Evolutionary conservation across 1,140 invertebrate genomes (phyloP), one percentile per base, ranked within the genome.

Genomic region (Megalopta genalis): DNA sequence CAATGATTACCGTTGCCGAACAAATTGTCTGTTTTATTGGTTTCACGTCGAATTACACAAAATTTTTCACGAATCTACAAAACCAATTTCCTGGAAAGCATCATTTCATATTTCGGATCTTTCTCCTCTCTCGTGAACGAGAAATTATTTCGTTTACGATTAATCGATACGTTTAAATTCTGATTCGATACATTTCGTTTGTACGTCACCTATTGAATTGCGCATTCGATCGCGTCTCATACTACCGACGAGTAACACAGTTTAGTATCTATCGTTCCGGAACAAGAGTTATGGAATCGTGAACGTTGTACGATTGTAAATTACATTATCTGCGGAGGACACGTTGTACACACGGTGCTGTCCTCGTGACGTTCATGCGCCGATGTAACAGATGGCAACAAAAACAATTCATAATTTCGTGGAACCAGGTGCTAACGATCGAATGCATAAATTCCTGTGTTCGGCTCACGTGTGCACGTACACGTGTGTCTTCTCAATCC

Each of bases 371-470:
- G 71, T 52, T 32, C 60, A 60, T 4, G 60, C 39, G 71, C 42
- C 39, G 52, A 74, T 39, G 71, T 72, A 63, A 74, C 60, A 65
- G 71, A 74, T 65, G 60, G 60, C 37, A 65, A 74, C 71, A 74
- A 74, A 74, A 74, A 74, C 71, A 74, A 74, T 74, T 74, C 60
- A 74, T 74, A 64, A 64, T 64, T 74, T 74, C 60, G 52, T 54
- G 71, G 32, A 42, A 25, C 60, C 71, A 74, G 71, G 60, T 74
- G 71, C 42, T 37, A 65, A 65, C 60, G 60, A 74, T 74, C 60
- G 60, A 37, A 49, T 23, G 71, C 62, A 23, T 18, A 42, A 14
- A 14, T 18, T 37, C 25, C 21, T 27, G 57, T 46, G 42, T 21
- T 52, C 42, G 42, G 42, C 42, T 3, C 49, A 21, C 5, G 6